phyloP scores from a whole-genome alignment of 2,888 invertebrate species.

The Cabera pusaria region DNA sequence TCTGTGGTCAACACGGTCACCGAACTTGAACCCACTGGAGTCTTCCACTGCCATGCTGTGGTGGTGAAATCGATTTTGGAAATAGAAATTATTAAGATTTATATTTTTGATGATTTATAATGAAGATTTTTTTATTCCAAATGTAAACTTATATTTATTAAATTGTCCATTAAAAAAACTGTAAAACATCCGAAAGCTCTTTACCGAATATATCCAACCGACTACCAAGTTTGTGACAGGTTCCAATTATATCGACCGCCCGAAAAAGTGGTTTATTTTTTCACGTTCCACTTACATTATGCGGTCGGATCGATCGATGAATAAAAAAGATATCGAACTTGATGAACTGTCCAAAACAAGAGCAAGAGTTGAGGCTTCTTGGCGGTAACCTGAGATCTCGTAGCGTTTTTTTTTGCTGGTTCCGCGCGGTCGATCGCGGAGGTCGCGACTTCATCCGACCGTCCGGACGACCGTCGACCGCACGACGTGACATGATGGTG shows the following conservation, averaged over 20 bases:
- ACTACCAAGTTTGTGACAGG: slow-evolving; percentile 29
- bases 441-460: slow-evolving; percentile 55
- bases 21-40: no score
- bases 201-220: slow-evolving; percentile 16
- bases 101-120: no score
- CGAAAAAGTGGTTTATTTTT: slow-evolving; percentile 28
- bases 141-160: no score
- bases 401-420: slow-evolving; percentile 51
- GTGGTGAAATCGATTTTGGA: no score
- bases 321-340: slow-evolving; percentile 40
- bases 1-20: no score
- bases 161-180: no score
- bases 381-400: slow-evolving; percentile 64
- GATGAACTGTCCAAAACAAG: slow-evolving; percentile 60
- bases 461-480: slow-evolving; percentile 38
- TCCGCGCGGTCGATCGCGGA: slow-evolving; percentile 39
- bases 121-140: no score
- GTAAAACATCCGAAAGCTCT: slow-evolving; percentile 8
- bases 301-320: slow-evolving; percentile 24
- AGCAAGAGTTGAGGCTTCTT: slow-evolving; percentile 52
- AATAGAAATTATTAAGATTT: no score
- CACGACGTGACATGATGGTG: slow-evolving; percentile 59
- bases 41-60: no score
- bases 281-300: slow-evolving; percentile 32
- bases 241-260: slow-evolving; percentile 27